A percentile compares a stretch with the other conserved stretches of the same genome.
phyloP scores from a whole-genome alignment of 2,797 vertebrate species.

The Tadarida brasiliensis region DNA sequence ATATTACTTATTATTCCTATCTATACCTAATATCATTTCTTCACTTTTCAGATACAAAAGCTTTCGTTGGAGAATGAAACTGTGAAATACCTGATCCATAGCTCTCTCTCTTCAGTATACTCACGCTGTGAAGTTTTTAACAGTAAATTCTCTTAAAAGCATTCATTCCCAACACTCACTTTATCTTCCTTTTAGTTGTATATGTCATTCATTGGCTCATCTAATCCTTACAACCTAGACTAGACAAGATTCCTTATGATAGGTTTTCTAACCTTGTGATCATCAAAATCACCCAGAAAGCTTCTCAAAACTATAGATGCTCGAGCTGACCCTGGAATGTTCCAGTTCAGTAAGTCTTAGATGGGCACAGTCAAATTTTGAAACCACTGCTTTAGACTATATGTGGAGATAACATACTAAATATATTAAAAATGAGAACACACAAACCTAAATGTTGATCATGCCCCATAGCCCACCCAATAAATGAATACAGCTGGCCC shows the following conservation, averaged over 20 bases:
- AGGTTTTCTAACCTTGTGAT: slow-evolving; percentile 19
- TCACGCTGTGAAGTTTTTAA: background rate
- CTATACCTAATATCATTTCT: background rate
- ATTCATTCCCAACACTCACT: background rate
- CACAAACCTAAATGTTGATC: background rate
- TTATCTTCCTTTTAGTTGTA: background rate
- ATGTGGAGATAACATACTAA: background rate
- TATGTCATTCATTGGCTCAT: background rate
- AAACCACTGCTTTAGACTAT: background rate
- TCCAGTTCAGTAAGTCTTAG: background rate
- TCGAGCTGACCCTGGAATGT: background rate
- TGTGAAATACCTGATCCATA: background rate
- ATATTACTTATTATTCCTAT: background rate
- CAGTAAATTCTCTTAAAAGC: background rate
- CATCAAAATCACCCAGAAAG: background rate
- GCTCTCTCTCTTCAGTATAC: background rate
- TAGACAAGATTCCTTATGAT: background rate
- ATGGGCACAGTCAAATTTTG: background rate
- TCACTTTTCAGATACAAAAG: background rate
- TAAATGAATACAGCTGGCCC: background rate
- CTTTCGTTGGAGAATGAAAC: background rate
- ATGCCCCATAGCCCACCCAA: background rate
- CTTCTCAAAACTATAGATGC: background rate
- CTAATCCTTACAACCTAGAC: background rate
- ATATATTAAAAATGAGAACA: slow-evolving; percentile 39